These are phyloP conservation scores for Phorcus lineatus DNA, from an alignment of 2,888 invertebrate genomes.

Conservation along the genomic window DNA sequence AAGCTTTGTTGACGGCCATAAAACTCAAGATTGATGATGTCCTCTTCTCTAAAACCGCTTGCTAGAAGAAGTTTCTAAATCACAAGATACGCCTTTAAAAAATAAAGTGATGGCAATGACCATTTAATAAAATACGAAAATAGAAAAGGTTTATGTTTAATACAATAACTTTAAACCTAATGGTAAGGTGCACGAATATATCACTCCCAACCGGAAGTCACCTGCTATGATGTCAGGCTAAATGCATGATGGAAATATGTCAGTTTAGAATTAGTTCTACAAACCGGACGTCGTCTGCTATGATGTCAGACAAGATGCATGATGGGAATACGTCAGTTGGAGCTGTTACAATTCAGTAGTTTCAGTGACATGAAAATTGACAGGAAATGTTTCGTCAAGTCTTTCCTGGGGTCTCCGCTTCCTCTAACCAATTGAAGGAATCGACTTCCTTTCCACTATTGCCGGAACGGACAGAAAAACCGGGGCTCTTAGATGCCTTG, in stretches of 20 bases:
- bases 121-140: no score
- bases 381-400: constrained; percentile 12
- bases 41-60: no score
- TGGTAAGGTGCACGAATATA: no score
- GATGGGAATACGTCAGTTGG: neutral
- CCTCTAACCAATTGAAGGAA: neutral
- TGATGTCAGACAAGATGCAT: neutral
- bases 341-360: neutral
- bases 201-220: neutral
- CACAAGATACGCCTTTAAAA: no score
- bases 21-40: no score
- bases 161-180: no score
- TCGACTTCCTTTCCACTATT: constrained; percentile 11
- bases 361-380: constrained; percentile 9
- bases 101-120: no score
- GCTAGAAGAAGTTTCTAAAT: no score
- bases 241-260: neutral
- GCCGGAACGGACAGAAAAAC: constrained; percentile 8
- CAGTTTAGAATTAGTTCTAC: neutral
- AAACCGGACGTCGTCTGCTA: neutral
- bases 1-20: no score
- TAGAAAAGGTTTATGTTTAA: no score
- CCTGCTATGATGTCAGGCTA: neutral
- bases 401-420: neutral
- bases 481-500: neutral